Base-by-base conservation (phyloP, 2,797 vertebrate species). In the Staurois parvus region DNA sequence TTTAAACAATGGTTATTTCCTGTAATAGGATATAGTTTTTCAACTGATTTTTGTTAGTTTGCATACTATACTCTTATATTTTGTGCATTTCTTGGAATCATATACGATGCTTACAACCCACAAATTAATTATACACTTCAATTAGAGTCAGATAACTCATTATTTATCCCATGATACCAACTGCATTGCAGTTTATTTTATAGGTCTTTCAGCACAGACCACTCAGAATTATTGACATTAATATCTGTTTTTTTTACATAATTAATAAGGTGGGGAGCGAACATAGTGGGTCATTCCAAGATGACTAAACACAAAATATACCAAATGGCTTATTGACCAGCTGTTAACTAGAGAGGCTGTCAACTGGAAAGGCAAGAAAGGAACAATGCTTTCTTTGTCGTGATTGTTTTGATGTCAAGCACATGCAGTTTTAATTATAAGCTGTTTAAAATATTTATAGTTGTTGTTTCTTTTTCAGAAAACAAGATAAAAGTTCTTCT, bases 361-460 rank as follows among this genome's bases (percentile, higher is more conserved):
- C 81, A 70, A 3, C 28, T 87, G 86, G 81, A 78, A 90, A 19
- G 6, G 77, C 85, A 92, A 85, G 74, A 34, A 89, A 83, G 68
- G 88, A 90, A 91, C 89, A 91, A 90, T 74, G 88, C 66, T 81
- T 28, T 2, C 81, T 90, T 87, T 88, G 76, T 88, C 84, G 26
- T 83, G 89, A 76, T 72, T 82, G 76, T 88, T 90, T 91, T 90
- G 15, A 86, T 90, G 91, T 88, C 92, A 94, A 92, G 89, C 85
- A 72, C 90, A 93, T 91, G 86, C 93, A 93, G 92, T 92, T 95
- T 94, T 94, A 93, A 94, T 93, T 93, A 92, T 83, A 88, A 92
- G 88, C 88, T 90, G 76, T 83, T 91, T 94, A 89, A 93, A 95
- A 94, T 93, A 94, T 92, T 94, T 89, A 92, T 91, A 89, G 72